Conservation (phyloP, 2,888 invertebrate species). For the Drosophila emarginata region DNA sequence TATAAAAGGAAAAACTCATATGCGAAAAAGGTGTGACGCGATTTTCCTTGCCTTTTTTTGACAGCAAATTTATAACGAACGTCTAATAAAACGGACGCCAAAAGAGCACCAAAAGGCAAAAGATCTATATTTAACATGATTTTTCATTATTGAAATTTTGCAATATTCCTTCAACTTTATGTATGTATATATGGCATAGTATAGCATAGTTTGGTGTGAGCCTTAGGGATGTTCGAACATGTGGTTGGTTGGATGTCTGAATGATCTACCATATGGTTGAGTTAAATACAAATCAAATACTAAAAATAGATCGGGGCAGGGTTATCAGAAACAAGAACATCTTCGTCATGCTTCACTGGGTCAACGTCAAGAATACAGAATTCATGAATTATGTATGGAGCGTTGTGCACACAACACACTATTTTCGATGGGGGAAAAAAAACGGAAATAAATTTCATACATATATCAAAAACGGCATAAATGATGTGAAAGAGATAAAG, state of each 20-base stretch:
- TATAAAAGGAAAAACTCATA: constrained; percentile 33
- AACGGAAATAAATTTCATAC: constrained; percentile 1
- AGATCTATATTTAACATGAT: constrained; percentile 52
- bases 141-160: constrained; percentile 51
- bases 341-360: constrained; percentile 67
- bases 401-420: not conserved
- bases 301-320: constrained; percentile 64
- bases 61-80: constrained; percentile 56
- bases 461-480: not conserved
- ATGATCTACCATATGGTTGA: constrained; percentile 45
- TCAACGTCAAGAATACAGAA: constrained; percentile 52
- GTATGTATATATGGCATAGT: constrained; percentile 10
- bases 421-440: not conserved
- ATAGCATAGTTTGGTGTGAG: not conserved
- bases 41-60: constrained; percentile 53
- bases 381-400: not conserved
- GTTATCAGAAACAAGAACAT: constrained; percentile 62
- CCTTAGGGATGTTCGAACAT: constrained; percentile 53
- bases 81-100: constrained; percentile 42
- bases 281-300: constrained; percentile 12
- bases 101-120: constrained; percentile 22
- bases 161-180: constrained; percentile 43
- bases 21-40: constrained; percentile 55
- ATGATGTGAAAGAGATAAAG: no score
- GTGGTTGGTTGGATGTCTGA: constrained; percentile 56